Evolutionary conservation across 2,888 invertebrate species (phyloP), one percentile per base, ranked within the genome.

Genomic region (Allophyes oxyacanthae): DNA sequence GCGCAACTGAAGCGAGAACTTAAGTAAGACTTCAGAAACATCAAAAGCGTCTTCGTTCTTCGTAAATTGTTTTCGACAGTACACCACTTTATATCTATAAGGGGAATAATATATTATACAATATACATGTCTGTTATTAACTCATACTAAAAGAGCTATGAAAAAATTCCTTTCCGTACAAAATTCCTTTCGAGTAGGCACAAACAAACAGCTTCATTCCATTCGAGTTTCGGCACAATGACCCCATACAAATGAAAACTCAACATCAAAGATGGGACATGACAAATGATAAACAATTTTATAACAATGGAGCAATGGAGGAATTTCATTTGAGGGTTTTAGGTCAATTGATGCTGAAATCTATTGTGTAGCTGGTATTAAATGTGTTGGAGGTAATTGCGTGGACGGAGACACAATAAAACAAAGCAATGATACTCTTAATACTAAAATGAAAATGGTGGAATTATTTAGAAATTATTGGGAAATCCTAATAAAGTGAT

Each of bases 211-310:
- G 26, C 8, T 20, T 34, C 20, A 40, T 52, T 57, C 14, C 28
- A 28, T 57, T 67, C 8, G 4, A 13, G 1, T 28, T 46, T 40
- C 11, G n/a, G 26, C 34, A 64, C 45, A 50, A 64, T 51, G 25
- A 40, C 48, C 51, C 32, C 34, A 38, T 70, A 64, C 40, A 32
- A 57, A 51, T 44, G 48, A 28, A 28, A 40, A 43, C 11, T 11
- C 33, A 34, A 37, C 57, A 70, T 65, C 54, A 68, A 60, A 68
- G 54, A 55, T 68, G 49, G 38, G 5, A 37, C 26, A 28, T 60
- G 55, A 60, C 66, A 60, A 68, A 60, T 55, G 48, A 71, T 71
- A 55, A 65, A 66, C 71, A 71, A 71, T 68, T 60, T 45, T 42
- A 41, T 26, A 49, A 71, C 72, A 60, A 66, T 55, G 26, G 37